phyloP scores from a whole-genome alignment of 2,113 vertebrate genomes.

The Aepyceros melampus region DNA sequence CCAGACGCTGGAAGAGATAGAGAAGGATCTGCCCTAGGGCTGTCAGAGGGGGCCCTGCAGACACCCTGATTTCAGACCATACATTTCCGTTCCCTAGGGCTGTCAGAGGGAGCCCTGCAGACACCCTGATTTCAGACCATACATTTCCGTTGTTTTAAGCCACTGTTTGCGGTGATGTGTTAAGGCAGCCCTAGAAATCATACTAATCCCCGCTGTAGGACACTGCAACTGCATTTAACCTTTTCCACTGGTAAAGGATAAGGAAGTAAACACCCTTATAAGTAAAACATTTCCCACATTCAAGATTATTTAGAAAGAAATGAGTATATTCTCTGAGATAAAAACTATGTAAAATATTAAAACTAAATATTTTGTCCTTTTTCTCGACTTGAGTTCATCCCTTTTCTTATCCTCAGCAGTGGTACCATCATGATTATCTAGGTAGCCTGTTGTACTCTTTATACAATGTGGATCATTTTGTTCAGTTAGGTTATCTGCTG shows the following conservation, averaged over 20 bases:
- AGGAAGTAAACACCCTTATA: not conserved
- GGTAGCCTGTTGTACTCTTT: not conserved
- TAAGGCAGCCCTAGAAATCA: not conserved
- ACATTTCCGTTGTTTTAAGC: not conserved
- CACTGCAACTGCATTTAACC: not conserved
- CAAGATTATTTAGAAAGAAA: not conserved
- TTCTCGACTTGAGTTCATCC: not conserved
- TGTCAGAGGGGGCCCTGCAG: not conserved
- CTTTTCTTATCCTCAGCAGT: too few relatives aligned
- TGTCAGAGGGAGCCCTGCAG: not conserved
- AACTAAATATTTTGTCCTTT: not conserved
- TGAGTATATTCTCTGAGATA: not conserved
- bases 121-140: not conserved
- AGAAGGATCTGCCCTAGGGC: not conserved
- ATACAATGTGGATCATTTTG: too few relatives aligned
- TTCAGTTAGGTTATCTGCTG: not conserved
- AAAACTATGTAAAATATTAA: not conserved
- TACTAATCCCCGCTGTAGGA: fast-evolving
- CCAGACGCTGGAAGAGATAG: not conserved
- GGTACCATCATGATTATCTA: not conserved
- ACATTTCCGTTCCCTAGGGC: not conserved
- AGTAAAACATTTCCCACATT: not conserved
- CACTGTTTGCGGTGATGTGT: not conserved
- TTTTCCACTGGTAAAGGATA: not conserved
- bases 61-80: not conserved